Evolutionary conservation across 1,140 invertebrate species (phyloP).

Genomic region (Yoshiicerus persimilis): DNA sequence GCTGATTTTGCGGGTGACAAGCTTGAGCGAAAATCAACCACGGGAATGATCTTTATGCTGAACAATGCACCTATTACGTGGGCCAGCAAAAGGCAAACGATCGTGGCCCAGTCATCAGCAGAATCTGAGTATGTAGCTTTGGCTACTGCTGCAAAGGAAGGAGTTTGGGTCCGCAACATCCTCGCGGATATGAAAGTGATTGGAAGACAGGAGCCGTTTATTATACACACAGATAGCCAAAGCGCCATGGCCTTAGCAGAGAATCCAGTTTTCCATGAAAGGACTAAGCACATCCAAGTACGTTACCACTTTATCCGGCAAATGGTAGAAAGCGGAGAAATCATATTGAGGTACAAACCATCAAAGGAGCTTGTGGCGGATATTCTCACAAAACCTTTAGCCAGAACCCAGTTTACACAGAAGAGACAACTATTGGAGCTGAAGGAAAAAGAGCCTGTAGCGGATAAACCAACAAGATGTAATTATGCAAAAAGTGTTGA

Average conservation of each 20-base stretch:
- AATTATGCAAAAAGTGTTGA: neutral
- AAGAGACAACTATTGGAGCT: neutral
- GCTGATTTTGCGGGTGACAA: neutral
- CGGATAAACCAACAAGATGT: neutral
- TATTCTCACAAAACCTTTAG: neutral
- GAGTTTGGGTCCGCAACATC: conserved; percentile 50
- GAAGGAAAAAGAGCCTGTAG: neutral
- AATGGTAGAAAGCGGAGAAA: neutral
- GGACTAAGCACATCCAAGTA: conserved; percentile 52
- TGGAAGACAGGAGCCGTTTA: neutral
- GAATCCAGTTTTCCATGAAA: conserved; percentile 43
- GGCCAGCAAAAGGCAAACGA: conserved; percentile 51
- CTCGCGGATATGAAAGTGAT: conserved; percentile 49
- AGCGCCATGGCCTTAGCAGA: conserved; percentile 48
- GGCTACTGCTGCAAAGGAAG: conserved; percentile 53
- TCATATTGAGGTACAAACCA: neutral
- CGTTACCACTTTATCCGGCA: conserved; percentile 52
- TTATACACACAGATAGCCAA: conserved; percentile 47
- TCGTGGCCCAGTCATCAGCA: conserved; percentile 51
- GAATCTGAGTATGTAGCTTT: conserved; percentile 54
- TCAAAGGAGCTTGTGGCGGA: neutral
- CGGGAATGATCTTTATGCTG: neutral
- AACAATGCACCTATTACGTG: conserved; percentile 48
- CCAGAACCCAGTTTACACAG: neutral
- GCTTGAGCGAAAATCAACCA: neutral